These are phyloP conservation scores for Bombyx huttoni DNA, from an alignment of 2,888 invertebrate species.

Conservation along the genomic window DNA sequence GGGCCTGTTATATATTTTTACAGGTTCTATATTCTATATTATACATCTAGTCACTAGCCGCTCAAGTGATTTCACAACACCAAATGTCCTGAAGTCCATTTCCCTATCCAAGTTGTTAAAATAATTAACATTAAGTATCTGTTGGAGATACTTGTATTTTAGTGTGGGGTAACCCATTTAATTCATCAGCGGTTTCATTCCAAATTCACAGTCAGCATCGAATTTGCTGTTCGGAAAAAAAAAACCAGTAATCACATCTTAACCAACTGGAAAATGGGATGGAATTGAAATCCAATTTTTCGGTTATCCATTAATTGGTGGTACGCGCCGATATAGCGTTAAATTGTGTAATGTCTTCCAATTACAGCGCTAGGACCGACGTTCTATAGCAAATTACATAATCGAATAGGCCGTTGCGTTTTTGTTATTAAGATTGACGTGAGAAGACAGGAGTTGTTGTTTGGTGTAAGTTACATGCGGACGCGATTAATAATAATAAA, in stretches of 20 bases:
- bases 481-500: conserved; percentile 6
- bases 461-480: conserved; percentile 11
- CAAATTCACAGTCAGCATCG: not conserved
- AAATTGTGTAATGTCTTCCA: conserved; percentile 60
- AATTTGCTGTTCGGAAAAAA: not conserved
- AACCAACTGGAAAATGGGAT: not conserved
- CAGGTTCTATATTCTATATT: too few relatives aligned
- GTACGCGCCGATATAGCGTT: conserved; percentile 27
- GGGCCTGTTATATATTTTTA: too few relatives aligned
- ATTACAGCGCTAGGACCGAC: conserved; percentile 36
- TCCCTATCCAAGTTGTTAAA: too few relatives aligned
- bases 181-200: not conserved
- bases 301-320: not conserved
- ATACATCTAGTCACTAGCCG: too few relatives aligned
- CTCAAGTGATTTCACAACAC: too few relatives aligned
- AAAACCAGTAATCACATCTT: not conserved
- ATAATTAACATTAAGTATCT: too few relatives aligned
- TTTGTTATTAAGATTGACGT: conserved; percentile 60
- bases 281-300: not conserved
- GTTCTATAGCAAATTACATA: conserved; percentile 37
- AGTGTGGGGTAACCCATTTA: not conserved
- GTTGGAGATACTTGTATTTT: too few relatives aligned
- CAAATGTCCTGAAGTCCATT: too few relatives aligned
- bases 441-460: conserved; percentile 31
- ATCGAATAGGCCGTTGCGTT: conserved; percentile 41